phyloP scores from a whole-genome alignment of 2,113 vertebrate genomes.

The Hyla sarda region DNA sequence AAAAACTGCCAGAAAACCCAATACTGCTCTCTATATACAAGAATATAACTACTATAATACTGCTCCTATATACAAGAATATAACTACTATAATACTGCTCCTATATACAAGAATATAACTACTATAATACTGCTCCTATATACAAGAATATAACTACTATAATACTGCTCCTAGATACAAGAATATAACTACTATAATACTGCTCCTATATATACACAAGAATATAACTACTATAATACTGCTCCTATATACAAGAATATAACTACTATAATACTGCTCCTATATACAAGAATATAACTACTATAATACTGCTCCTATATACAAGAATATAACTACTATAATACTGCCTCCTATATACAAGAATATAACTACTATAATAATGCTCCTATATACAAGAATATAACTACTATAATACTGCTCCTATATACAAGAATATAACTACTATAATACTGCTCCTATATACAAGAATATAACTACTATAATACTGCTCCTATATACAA shows the following conservation, averaged over 20 bases:
- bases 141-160: constrained; percentile 16
- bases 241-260: not conserved
- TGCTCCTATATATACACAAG: not conserved
- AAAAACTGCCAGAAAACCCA: no score
- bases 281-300: not conserved
- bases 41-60: no score
- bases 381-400: constrained; percentile 15
- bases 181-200: constrained; percentile 8
- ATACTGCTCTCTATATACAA: no score
- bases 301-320: not conserved
- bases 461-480: not conserved
- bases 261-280: not conserved
- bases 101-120: not conserved
- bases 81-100: no score
- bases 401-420: not conserved
- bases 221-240: constrained; percentile 12
- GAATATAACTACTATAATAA: no score
- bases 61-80: no score
- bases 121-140: not conserved
- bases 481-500: no score
- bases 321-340: no score
- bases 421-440: constrained; percentile 7
- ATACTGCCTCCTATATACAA: no score
- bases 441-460: not conserved
- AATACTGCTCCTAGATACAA: not conserved